Conservation (phyloP, 2,113 vertebrate species). For the Sitta europaea region DNA sequence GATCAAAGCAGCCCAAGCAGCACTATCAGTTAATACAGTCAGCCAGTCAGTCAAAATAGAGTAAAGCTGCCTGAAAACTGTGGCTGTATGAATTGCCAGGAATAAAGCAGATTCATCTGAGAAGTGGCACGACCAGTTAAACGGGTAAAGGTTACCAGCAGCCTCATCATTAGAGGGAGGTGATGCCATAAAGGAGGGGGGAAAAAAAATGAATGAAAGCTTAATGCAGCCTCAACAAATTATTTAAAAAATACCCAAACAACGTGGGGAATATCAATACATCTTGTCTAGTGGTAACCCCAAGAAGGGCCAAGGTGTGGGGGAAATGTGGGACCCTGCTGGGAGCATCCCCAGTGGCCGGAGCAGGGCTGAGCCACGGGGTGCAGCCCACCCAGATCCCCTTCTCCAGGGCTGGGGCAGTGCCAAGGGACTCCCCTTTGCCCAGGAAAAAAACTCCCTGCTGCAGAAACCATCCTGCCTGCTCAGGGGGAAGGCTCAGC, state of each 20-base stretch:
- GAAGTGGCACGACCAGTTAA: slow-evolving; percentile 35
- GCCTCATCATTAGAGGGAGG: background rate
- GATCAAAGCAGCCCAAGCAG: slow-evolving; percentile 63
- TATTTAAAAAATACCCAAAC: background rate
- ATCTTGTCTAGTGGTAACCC: background rate
- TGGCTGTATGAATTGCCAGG: background rate
- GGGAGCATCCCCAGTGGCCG: background rate
- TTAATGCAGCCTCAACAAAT: background rate
- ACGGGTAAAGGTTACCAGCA: background rate
- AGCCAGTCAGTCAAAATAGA: slow-evolving; percentile 52
- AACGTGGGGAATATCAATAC: background rate
- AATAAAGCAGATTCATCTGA: slow-evolving; percentile 36
- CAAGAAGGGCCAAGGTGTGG: background rate
- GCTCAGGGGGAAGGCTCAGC: background rate
- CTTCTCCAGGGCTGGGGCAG: background rate
- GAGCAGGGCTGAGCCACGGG: background rate
- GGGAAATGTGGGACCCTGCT: background rate
- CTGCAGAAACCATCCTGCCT: background rate
- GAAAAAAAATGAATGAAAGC: background rate
- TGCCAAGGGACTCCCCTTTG: background rate
- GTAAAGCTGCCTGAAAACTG: slow-evolving; percentile 50
- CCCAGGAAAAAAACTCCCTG: background rate
- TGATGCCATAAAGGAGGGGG: background rate
- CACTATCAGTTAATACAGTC: slow-evolving; percentile 48
- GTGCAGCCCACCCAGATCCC: background rate